Evolutionary conservation across 2,888 invertebrate species (phyloP).

Genomic region (Acanthosepion lycidas): DNA sequence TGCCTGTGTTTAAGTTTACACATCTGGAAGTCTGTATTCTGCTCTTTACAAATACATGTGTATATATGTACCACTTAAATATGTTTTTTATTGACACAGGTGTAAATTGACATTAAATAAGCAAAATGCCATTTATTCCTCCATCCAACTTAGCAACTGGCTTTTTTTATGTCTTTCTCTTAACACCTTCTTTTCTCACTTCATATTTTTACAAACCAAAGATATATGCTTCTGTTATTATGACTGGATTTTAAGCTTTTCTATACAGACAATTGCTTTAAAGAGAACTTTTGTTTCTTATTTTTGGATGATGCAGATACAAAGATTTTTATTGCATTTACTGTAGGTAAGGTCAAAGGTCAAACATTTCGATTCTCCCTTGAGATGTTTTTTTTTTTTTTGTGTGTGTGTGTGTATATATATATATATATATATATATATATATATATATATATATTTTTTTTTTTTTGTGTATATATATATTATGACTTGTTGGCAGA

Average conservation of each 20-base stretch:
- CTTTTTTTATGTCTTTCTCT: not conserved
- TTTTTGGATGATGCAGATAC: too few species aligned
- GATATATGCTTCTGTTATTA: not conserved
- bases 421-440: too few species aligned
- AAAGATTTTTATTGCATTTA: too few species aligned
- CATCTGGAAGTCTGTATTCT: not conserved
- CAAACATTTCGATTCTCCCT: too few species aligned
- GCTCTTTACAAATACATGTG: not conserved
- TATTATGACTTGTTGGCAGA: too few species aligned
- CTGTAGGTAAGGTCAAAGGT: too few species aligned
- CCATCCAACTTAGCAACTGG: not conserved
- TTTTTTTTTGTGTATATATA: too few species aligned
- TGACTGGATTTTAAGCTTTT: not conserved
- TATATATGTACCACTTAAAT: not conserved
- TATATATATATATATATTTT: too few species aligned
- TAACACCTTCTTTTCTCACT: not conserved
- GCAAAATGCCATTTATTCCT: not conserved
- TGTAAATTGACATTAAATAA: not conserved
- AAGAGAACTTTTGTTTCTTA: too few species aligned
- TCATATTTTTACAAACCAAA: not conserved
- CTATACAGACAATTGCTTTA: too few species aligned
- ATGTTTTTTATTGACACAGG: not conserved
- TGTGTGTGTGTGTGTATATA: too few species aligned
- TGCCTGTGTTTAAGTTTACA: not conserved
- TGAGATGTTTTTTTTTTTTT: too few species aligned